Evolutionary conservation across 2,888 invertebrate species (phyloP), one percentile per base, ranked within the genome.

Genomic region (Priocnemis perturbator): DNA sequence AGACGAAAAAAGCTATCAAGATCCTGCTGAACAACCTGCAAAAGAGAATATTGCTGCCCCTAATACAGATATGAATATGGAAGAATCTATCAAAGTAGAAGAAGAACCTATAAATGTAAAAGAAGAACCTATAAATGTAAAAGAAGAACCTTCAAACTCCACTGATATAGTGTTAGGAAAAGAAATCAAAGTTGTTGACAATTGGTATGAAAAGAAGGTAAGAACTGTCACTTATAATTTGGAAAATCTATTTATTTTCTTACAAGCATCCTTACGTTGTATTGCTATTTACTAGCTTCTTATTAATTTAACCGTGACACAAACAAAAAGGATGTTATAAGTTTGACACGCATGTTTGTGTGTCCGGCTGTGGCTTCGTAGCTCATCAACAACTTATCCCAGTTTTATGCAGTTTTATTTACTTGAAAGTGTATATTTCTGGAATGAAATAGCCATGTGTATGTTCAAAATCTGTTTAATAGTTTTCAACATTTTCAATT

Each of bases 181-280:
- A 15, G 9, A 47, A 17, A 47, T n/a, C 2, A 47, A n/a, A 4
- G 60, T 17, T 4, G 19, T 21, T 7, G 11, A 30, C 47, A 63
- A 71, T 50, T 86, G 85, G 85, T 87, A 88, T 59, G 77, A 85
- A 47, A 73, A 83, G 56, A 85, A 86, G 82, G 86, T 84, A 82
- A 81, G 75, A 14, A 11, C 21, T 30, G 52, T 44, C 9, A 57
- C 17, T 73, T 65, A 67, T 47, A 15, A 7, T 44, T 44, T 26
- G 17, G 26, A 26, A 26, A 26, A 26, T 5, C n/a, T n/a, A n/a
- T 26, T 26, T 26, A 26, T 26, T 3, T 26, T 26, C 26, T 26
- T 2, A 26, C 26, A 26, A 26, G 26, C 5, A 26, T 5, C 5
- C 5, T 26, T 26, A 2, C 3, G 26, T 26, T 26, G 2, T 5